Percentiles rank a stretch among this genome's conserved stretches.
Conservation (phyloP, 2,888 invertebrate species). For the Blomia tropicalis region DNA sequence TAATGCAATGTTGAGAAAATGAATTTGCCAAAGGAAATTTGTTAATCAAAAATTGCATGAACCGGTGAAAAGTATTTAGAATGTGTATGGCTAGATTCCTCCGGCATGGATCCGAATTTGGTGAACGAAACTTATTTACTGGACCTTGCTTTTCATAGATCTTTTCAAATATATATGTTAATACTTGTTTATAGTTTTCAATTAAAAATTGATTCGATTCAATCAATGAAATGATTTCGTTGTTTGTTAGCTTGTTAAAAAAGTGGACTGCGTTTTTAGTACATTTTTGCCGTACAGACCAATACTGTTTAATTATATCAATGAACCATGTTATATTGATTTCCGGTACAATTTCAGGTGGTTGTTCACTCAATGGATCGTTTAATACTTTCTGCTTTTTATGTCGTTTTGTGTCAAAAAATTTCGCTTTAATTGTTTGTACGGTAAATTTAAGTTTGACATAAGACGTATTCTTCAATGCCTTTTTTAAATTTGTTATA, state of each 20-base stretch:
- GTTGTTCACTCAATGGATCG: slow-evolving; percentile 16
- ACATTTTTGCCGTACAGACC: not conserved
- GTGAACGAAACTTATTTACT: not conserved
- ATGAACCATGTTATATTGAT: slow-evolving; percentile 20
- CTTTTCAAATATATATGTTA: not conserved
- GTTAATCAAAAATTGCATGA: not conserved
- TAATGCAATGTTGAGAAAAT: not conserved
- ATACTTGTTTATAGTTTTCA: slow-evolving; percentile 1
- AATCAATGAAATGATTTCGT: slow-evolving; percentile 11
- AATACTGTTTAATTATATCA: slow-evolving; percentile 10
- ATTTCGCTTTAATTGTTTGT: not conserved
- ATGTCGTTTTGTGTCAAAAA: not conserved
- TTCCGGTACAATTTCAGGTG: slow-evolving; percentile 1
- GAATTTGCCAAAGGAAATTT: not conserved
- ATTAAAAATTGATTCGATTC: slow-evolving; percentile 9
- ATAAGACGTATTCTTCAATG: slow-evolving; percentile 2
- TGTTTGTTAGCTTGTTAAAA: slow-evolving; percentile 15
- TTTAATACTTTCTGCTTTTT: not conserved
- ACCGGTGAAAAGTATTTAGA: not conserved
- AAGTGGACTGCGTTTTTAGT: slow-evolving; percentile 7
- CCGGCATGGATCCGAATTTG: not conserved
- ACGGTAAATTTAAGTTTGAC: not conserved
- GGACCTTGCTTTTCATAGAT: not conserved
- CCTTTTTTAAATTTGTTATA: not conserved
- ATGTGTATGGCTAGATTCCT: not conserved